These are phyloP conservation scores for Bellardia bayeri DNA, from an alignment of 2,888 invertebrate genomes.

Conservation along the genomic window DNA sequence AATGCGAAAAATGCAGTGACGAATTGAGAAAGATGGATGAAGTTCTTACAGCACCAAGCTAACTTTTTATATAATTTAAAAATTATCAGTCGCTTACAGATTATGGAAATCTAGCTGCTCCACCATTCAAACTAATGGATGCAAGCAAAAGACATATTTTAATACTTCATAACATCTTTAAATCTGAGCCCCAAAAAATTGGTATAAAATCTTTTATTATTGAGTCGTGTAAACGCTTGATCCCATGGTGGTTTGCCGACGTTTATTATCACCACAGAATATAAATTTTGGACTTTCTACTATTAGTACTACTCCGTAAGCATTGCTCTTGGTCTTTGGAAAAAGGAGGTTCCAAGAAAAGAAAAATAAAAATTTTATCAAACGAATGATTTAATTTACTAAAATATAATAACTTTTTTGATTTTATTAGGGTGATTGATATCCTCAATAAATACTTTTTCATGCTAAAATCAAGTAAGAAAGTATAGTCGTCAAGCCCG, in stretches of 20 bases:
- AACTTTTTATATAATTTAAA: no score
- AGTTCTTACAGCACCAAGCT: no score
- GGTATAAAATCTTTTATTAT: neutral
- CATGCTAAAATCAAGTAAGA: no score
- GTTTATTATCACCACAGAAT: neutral
- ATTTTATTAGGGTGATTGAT: neutral
- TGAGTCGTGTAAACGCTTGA: neutral
- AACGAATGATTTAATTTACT: constrained; percentile 16
- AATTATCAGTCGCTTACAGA: no score
- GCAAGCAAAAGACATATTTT: no score
- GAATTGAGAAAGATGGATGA: no score
- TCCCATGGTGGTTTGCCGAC: neutral
- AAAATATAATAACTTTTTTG: constrained; percentile 12
- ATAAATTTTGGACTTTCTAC: constrained; percentile 25
- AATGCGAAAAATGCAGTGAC: no score
- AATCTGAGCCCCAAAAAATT: neutral
- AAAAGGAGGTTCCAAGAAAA: neutral
- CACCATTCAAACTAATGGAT: no score
- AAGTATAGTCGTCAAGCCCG: no score
- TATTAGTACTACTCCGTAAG: constrained; percentile 16
- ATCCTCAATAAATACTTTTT: no score
- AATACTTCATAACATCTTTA: no score
- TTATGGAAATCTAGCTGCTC: no score
- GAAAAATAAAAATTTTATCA: constrained; percentile 27
- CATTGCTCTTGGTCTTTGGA: constrained; percentile 7